Evolutionary conservation across 2,797 vertebrate species (phyloP).

Genomic region (Cryptoprocta ferox): DNA sequence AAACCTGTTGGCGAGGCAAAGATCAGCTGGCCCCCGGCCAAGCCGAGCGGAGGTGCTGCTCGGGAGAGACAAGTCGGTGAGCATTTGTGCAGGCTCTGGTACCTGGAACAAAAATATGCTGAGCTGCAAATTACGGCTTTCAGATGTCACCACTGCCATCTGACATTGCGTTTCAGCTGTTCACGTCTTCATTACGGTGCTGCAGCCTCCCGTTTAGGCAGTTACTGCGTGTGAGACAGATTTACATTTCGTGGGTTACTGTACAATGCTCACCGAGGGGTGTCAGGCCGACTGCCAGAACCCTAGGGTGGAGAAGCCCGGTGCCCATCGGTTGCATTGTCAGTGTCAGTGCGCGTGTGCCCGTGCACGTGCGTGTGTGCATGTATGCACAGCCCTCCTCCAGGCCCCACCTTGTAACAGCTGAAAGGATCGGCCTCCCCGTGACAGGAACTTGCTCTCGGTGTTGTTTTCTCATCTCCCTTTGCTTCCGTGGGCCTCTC

Average conservation of each 20-base stretch:
- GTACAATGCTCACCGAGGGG: neutral
- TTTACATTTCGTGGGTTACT: slow-evolving; percentile 20
- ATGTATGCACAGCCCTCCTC: neutral
- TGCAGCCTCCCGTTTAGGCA: slow-evolving; percentile 21
- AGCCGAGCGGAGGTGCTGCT: slow-evolving; percentile 16
- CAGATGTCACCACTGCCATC: slow-evolving; percentile 58
- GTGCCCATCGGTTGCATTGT: neutral
- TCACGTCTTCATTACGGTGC: slow-evolving; percentile 63
- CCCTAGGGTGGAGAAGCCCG: slow-evolving; percentile 44
- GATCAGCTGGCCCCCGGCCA: slow-evolving; percentile 60
- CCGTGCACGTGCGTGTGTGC: rapidly evolving
- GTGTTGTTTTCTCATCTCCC: slow-evolving; percentile 61
- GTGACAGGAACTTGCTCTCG: slow-evolving; percentile 67
- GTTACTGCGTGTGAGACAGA: slow-evolving; percentile 52
- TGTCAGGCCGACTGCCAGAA: slow-evolving; percentile 70
- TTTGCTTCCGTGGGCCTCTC: slow-evolving; percentile 66
- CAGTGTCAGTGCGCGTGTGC: neutral
- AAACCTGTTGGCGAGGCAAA: slow-evolving; percentile 64
- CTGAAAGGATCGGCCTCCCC: slow-evolving; percentile 77
- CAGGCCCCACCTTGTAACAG: slow-evolving; percentile 75
- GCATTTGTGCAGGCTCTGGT: slow-evolving; percentile 60
- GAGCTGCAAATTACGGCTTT: slow-evolving; percentile 65
- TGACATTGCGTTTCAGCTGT: slow-evolving; percentile 35
- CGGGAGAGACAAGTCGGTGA: neutral
- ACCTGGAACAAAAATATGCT: slow-evolving; percentile 77